These are phyloP conservation scores for Chrysotoxum bicinctum DNA, from an alignment of 2,888 invertebrate species.

Conservation along the genomic window DNA sequence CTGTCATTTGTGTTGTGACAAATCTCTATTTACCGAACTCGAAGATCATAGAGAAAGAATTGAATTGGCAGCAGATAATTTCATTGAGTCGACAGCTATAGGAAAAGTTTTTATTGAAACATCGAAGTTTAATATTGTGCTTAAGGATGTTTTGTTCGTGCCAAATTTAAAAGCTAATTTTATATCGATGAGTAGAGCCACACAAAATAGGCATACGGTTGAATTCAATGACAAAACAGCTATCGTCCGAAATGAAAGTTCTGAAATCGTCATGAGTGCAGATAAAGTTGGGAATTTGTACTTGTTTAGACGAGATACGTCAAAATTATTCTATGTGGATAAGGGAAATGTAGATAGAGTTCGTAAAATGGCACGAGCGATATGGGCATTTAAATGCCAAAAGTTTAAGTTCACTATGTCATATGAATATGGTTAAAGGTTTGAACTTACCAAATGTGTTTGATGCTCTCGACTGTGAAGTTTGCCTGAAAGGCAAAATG, in stretches of 20 bases:
- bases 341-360: neutral
- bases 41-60: neutral
- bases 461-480: neutral
- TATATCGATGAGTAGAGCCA: neutral
- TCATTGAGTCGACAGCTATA: neutral
- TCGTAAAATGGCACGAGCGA: neutral
- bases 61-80: neutral
- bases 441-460: neutral
- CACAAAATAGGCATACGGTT: neutral
- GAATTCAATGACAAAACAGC: neutral
- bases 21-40: neutral
- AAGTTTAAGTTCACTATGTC: neutral
- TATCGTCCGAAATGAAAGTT: neutral
- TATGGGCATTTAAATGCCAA: neutral
- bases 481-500: neutral
- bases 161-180: neutral
- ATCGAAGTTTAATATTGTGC: neutral
- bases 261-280: neutral
- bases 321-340: neutral
- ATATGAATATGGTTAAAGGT: neutral
- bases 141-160: neutral
- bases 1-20: neutral
- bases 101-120: neutral
- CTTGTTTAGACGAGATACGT: neutral
- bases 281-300: neutral